A percentile compares a stretch with the other conserved stretches of the same genome.
These are phyloP conservation scores for Drosophila burlai DNA, from an alignment of 1,140 invertebrate genomes.

Conservation along the genomic window DNA sequence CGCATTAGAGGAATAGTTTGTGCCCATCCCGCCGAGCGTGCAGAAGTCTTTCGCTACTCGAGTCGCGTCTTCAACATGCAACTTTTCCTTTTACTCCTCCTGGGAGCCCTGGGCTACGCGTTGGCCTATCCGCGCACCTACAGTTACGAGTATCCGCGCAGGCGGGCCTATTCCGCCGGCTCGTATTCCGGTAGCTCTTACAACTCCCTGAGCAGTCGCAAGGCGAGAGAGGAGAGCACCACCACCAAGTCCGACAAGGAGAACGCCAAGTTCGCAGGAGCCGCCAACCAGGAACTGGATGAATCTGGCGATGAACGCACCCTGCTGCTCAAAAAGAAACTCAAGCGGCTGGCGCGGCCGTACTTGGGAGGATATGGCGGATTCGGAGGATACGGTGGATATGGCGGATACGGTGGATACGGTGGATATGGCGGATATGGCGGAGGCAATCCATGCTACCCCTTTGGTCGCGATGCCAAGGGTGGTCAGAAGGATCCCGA, in stretches of 20 bases:
- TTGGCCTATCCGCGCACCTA: constrained; percentile 58
- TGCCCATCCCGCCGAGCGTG: constrained; percentile 42
- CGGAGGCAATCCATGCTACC: constrained; percentile 54
- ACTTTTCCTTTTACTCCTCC: constrained; percentile 50
- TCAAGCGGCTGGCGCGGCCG: constrained; percentile 50
- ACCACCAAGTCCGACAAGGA: constrained; percentile 63
- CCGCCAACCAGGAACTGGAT: constrained; percentile 72
- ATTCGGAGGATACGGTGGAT: constrained; percentile 39
- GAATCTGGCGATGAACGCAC: constrained; percentile 62
- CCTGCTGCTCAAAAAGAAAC: constrained; percentile 67
- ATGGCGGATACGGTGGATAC: constrained; percentile 28
- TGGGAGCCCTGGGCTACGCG: constrained; percentile 46
- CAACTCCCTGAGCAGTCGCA: constrained; percentile 32
- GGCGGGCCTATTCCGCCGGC: constrained; percentile 22
- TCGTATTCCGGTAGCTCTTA: constrained; percentile 18
- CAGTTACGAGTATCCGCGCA: constrained; percentile 32
- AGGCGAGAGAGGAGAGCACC: constrained; percentile 40
- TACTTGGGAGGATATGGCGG: constrained; percentile 44
- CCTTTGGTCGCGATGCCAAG: constrained; percentile 71
- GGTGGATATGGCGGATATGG: constrained; percentile 40
- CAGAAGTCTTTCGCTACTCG: constrained; percentile 43
- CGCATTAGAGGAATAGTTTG: constrained; percentile 53
- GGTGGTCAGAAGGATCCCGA: constrained; percentile 49
- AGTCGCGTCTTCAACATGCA: constrained; percentile 45
- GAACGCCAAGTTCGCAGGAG: constrained; percentile 79